These are phyloP conservation scores for Drosophila kepulauana DNA, from an alignment of 1,140 invertebrate species.

Conservation along the genomic window DNA sequence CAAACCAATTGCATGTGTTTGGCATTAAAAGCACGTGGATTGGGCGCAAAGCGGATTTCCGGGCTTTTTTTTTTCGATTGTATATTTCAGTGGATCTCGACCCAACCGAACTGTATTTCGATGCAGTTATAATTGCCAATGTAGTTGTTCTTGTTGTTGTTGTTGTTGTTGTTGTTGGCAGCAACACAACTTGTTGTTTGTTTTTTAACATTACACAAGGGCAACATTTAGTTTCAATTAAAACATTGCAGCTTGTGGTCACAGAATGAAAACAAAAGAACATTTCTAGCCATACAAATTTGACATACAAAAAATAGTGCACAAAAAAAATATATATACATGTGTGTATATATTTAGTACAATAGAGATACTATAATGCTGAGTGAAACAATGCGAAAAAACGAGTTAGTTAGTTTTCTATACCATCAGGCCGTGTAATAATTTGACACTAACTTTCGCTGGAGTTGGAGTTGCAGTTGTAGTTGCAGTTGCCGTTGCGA, in stretches of 20 bases:
- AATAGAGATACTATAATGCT: conserved; percentile 8
- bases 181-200: conserved; percentile 57
- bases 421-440: conserved; percentile 40
- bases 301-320: conserved; percentile 13
- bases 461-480: not conserved
- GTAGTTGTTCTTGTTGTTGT: conserved; percentile 48
- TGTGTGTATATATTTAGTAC: too few relatives aligned
- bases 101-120: conserved; percentile 33
- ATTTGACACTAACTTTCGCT: conserved; percentile 48
- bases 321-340: not conserved
- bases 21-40: conserved; percentile 65
- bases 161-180: conserved; percentile 39
- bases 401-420: conserved; percentile 56
- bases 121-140: conserved; percentile 43
- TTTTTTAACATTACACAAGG: conserved; percentile 72
- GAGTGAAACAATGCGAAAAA: conserved; percentile 31
- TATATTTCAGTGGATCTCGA: conserved; percentile 21
- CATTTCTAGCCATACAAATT: conserved; percentile 39
- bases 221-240: conserved; percentile 80
- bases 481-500: too few relatives aligned
- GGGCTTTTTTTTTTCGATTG: conserved; percentile 43
- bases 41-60: conserved; percentile 68
- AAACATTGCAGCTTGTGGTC: conserved; percentile 77
- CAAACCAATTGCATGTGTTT: conserved; percentile 36
- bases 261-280: conserved; percentile 51